Percentiles rank a stretch among this genome's conserved stretches.
phyloP scores from a whole-genome alignment of 2,797 vertebrate genomes.

The Peromyscus eremicus region DNA sequence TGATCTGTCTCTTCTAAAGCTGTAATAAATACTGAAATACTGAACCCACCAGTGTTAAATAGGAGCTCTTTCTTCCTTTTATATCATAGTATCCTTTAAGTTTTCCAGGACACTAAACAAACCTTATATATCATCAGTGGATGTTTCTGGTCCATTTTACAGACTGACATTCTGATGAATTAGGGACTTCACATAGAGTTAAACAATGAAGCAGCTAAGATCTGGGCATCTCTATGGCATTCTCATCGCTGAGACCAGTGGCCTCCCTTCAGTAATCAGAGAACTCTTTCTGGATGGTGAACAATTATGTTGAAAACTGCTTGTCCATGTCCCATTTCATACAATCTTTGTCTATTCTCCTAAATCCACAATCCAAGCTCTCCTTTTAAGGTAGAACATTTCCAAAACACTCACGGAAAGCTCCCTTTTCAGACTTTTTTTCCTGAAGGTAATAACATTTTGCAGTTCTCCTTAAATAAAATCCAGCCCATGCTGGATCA shows the following conservation, averaged over 20 bases:
- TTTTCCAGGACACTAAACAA: constrained; percentile 29
- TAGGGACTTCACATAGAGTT: background rate
- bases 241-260: constrained; percentile 40
- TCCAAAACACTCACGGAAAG: constrained; percentile 81
- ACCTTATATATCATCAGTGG: background rate
- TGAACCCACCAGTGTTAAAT: constrained; percentile 9
- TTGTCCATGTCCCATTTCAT: constrained; percentile 55
- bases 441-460: constrained; percentile 91
- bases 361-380: constrained; percentile 53
- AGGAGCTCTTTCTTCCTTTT: constrained; percentile 25
- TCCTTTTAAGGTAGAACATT: constrained; percentile 82
- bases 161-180: constrained; percentile 63
- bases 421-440: constrained; percentile 85
- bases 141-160: constrained; percentile 75
- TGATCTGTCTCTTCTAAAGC: constrained; percentile 70
- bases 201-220: constrained; percentile 44
- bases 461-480: constrained; percentile 92
- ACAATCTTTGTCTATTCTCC: constrained; percentile 59
- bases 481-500: constrained; percentile 91
- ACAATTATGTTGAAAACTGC: constrained; percentile 78
- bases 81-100: constrained; percentile 27
- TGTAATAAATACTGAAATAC: constrained; percentile 52
- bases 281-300: constrained; percentile 68
- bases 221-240: background rate
- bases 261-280: constrained; percentile 71